Evolutionary conservation across 1,140 invertebrate genomes (phyloP), one percentile per base, ranked within the genome.

Genomic region (Mactra quadrangularis): DNA sequence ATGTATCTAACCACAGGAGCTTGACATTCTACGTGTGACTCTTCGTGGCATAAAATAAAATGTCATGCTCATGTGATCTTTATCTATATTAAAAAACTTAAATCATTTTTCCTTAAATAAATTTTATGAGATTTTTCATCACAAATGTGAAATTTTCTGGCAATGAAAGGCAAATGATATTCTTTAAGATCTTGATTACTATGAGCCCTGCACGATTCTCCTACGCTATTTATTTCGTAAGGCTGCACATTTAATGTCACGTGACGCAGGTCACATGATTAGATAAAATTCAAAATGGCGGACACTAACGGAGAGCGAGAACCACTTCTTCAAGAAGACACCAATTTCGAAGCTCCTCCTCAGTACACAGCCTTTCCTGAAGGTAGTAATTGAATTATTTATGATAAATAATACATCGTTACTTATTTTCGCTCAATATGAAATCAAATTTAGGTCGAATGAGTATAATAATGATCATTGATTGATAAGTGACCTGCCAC

Each of bases 221-320:
- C 11, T 64, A 64, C 31, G 38, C 64, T 47, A 35, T n/a, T 25
- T 47, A 68, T 68, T 1, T 41, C 45, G n/a, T 25, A 25, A 41
- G 64, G 31, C 31, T 3, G 38, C 38, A 7, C 38, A 41, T 45
- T 68, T 45, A n/a, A 38, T 19, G 45, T 50, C 64, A 68, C 64
- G 35, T 68, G 64, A 68, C 13, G 53, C n/a, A 47, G 19, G 41
- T 71, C 68, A 71, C 68, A 71, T 71, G 68, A 71, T n/a, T 29
- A 68, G 33, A 25, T 45, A 64, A 25, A 22, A 25, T 11, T 19
- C 68, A 71, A 71, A 71, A 71, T 71, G 68, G 68, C 68, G 68
- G 68, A 52, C 31, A 50, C 22, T 25, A 47, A 71, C 31, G 68
- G 33, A 27, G 50, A 53, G 33, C 68, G 50, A 53, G 38, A 3